Conservation (phyloP, 2,113 vertebrate species). For the Sceloporus undulatus region DNA sequence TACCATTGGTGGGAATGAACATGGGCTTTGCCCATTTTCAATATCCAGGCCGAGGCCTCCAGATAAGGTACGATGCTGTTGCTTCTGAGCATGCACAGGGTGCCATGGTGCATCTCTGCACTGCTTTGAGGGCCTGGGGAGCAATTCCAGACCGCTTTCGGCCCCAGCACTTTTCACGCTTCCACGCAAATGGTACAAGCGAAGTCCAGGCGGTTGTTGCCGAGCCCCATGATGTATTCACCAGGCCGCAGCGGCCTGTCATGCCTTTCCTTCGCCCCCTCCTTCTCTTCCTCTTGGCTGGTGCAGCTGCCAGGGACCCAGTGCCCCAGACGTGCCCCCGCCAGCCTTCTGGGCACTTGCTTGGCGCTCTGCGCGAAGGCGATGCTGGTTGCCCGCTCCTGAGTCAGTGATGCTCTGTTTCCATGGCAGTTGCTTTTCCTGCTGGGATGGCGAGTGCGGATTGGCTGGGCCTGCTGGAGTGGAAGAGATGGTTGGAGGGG, state of each 20-base stretch:
- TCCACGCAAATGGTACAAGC: too few relatives aligned
- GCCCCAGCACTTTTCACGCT: too few relatives aligned
- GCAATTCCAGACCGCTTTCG: not conserved
- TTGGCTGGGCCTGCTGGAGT: constrained; percentile 7
- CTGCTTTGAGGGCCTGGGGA: not conserved
- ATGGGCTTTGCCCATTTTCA: not conserved
- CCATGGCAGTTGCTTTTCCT: constrained; percentile 51
- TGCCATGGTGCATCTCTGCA: not conserved
- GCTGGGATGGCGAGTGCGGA: constrained; percentile 34
- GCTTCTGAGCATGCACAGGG: not conserved
- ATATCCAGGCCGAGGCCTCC: not conserved
- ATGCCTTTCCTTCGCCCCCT: not conserved
- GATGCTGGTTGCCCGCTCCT: not conserved
- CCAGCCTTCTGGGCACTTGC: not conserved
- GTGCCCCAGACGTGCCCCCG: not conserved
- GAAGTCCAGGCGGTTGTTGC: not conserved
- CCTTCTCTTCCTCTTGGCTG: not conserved
- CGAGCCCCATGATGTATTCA: not conserved
- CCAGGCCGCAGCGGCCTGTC: too few relatives aligned
- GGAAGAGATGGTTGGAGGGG: constrained; percentile 30
- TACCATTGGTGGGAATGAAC: not conserved
- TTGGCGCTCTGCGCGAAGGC: not conserved
- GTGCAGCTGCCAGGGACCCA: not conserved
- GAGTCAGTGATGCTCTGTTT: constrained; percentile 29
- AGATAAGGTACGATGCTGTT: not conserved